phyloP scores from a whole-genome alignment of 2,113 vertebrate species.

The Sebastes fasciatus region DNA sequence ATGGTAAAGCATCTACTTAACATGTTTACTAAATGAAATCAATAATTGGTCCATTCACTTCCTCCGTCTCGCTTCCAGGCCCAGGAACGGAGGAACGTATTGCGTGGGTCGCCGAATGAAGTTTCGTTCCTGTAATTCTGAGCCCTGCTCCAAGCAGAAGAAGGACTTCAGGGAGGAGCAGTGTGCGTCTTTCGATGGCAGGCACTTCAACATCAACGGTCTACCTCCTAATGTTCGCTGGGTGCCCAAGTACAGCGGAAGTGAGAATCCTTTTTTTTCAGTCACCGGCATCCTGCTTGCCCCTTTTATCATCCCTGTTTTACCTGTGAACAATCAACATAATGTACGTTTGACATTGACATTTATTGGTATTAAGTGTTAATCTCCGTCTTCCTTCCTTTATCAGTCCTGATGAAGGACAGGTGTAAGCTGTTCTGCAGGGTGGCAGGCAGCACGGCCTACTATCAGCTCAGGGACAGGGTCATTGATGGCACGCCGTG shows the following conservation, averaged over 20 bases:
- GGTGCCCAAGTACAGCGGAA: constrained; percentile 99
- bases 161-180: constrained; percentile 97
- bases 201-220: constrained; percentile 98
- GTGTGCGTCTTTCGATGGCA: constrained; percentile 92
- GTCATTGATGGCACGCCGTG: constrained; percentile 97
- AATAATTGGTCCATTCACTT: not conserved
- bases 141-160: constrained; percentile 93
- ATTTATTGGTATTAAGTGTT: not conserved
- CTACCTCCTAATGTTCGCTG: constrained; percentile 95
- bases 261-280: constrained; percentile 84
- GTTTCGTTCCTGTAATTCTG: constrained; percentile 97
- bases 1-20: not conserved
- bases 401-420: constrained; percentile 96
- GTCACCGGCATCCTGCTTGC: not conserved
- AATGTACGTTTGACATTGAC: not conserved
- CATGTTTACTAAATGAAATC: not conserved
- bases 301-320: not conserved
- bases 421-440: constrained; percentile 98
- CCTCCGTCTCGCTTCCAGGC: constrained; percentile 81
- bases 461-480: constrained; percentile 98
- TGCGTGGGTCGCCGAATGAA: constrained; percentile 97
- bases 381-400: constrained; percentile 32
- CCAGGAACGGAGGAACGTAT: constrained; percentile 94
- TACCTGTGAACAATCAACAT: not conserved
- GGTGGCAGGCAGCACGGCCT: constrained; percentile 93